Base-by-base conservation (phyloP, 2,888 invertebrate species). In the Hetaerina titia region DNA sequence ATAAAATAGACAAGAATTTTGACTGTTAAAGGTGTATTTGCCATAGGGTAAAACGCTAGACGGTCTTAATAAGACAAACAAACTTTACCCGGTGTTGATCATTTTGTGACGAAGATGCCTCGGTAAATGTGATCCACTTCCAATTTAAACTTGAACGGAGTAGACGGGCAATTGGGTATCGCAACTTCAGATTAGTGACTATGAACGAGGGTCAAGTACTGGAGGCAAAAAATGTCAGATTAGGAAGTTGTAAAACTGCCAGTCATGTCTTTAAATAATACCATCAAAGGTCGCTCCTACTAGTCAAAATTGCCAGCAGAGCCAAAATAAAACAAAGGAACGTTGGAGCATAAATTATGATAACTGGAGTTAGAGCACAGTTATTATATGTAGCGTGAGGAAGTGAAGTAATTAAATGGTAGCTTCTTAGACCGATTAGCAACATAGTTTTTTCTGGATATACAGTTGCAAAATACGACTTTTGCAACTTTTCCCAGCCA, bases 21-120 rank as follows among this genome's bases (percentile, higher is more conserved):
- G 45, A 45, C 1, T 1, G 45, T 1, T 45, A 4, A 45, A 4
- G 45, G 45, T 45, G 4, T 4, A 45, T 45, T 45, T 45, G 45
- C 45, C 45, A 45, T 45, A 45, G 45, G 45, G 4, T 45, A 45
- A 45, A 45, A 45, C 45, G 45, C 45, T 4, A 45, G 45, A 45
- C 1, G 45, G 45, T 4, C 45, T 45, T 2, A 1, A 45, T 45
- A 2, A 2, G 45, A 45, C 45, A 45, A 45, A 45, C 45, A 22
- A 64, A 56, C 63, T 90, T 95, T 95, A 95, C 95, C 95, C 95
- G 87, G 95, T 95, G 92, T 96, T 96, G 56, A 95, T 96, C 95
- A 95, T 95, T 58, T 60, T 89, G 69, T 9, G 88, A 56, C 11
- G 56, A 88, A 4, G 88, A 57, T 13, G 31, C 17, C 17, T 58